These are phyloP conservation scores for Blastobasis adustella DNA, from an alignment of 2,888 invertebrate genomes.

Conservation along the genomic window DNA sequence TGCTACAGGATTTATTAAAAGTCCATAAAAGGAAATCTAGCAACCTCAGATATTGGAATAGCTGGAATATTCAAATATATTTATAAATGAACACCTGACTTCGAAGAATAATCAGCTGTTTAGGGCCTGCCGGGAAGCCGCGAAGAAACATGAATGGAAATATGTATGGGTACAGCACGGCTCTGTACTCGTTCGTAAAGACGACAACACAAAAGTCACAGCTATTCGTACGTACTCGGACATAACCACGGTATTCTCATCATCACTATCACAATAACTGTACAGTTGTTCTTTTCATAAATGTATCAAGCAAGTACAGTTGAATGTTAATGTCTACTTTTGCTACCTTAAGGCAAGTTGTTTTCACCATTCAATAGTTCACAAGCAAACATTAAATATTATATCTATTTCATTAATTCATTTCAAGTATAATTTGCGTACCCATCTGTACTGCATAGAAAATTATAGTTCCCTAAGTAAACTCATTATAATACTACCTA, in stretches of 20 bases:
- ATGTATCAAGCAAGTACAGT: background rate
- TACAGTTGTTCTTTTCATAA: background rate
- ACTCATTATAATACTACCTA: background rate
- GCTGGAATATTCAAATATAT: no score
- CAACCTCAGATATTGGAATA: no score
- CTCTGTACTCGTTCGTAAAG: conserved; percentile 6
- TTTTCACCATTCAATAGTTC: no score
- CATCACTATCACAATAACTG: background rate
- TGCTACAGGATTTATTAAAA: no score
- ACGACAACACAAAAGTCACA: conserved; percentile 4
- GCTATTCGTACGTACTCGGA: conserved; percentile 4
- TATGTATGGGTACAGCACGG: conserved; percentile 9
- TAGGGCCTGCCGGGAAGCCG: conserved; percentile 7
- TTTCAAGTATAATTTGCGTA: no score
- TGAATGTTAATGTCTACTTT: no score
- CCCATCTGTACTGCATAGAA: no score
- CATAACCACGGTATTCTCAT: conserved; percentile 1
- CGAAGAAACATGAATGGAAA: conserved; percentile 2
- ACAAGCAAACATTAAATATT: no score
- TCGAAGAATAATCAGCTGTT: conserved; percentile 7
- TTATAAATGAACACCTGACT: conserved; percentile 10
- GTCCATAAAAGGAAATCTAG: no score
- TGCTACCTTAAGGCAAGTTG: no score
- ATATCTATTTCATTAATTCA: no score
- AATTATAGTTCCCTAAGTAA: background rate